Percentiles rank a stretch among this genome's conserved stretches.
These are phyloP conservation scores for Cataglyphis cursor DNA, from an alignment of 2,888 invertebrate species.

Conservation along the genomic window DNA sequence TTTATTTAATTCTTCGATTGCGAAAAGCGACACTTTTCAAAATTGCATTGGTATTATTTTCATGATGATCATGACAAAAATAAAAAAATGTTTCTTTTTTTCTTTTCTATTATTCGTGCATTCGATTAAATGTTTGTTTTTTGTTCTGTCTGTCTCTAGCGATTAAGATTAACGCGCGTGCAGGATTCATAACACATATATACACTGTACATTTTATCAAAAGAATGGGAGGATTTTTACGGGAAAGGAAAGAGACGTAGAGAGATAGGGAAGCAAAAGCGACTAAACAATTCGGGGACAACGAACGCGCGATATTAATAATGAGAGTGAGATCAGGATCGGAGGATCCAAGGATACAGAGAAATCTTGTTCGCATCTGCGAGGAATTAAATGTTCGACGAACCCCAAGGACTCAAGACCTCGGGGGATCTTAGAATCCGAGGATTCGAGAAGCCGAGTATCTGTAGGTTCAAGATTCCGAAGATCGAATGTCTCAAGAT, in stretches of 20 bases:
- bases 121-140: not conserved
- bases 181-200: not conserved
- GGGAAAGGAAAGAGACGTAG: constrained; percentile 36
- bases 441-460: constrained; percentile 55
- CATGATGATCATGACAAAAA: not conserved
- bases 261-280: constrained; percentile 30
- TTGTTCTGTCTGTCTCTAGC: constrained; percentile 46
- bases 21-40: not conserved
- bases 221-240: constrained; percentile 15
- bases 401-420: constrained; percentile 45
- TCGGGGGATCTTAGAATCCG: constrained; percentile 55
- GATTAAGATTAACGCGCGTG: constrained; percentile 10
- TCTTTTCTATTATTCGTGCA: not conserved
- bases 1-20: not conserved
- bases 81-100: not conserved
- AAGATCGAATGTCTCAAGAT: constrained; percentile 55
- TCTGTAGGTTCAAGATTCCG: constrained; percentile 50
- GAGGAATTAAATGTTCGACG: constrained; percentile 52
- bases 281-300: constrained; percentile 34
- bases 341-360: constrained; percentile 54
- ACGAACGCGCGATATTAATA: constrained; percentile 52
- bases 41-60: not conserved
- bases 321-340: constrained; percentile 50
- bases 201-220: constrained; percentile 40
- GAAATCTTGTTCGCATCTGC: constrained; percentile 46